phyloP scores from a whole-genome alignment of 2,888 invertebrate species.

The Carcina quercana region DNA sequence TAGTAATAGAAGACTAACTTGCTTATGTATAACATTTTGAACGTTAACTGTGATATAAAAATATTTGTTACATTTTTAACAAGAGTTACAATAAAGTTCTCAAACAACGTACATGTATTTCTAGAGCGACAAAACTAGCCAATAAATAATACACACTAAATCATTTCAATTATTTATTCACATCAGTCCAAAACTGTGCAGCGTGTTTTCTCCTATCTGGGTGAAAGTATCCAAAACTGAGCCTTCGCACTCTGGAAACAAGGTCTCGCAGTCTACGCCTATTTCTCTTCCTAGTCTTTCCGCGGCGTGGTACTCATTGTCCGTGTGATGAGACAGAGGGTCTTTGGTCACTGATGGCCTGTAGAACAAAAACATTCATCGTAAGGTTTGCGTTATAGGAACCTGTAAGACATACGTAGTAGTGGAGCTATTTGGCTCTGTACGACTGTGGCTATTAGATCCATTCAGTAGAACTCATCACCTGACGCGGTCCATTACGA shows the following conservation, averaged over 20 bases:
- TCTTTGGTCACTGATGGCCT: slow-evolving; percentile 84
- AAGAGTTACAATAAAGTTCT: too few relatives aligned
- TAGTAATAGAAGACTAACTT: too few relatives aligned
- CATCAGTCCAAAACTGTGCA: slow-evolving; percentile 55
- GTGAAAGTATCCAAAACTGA: slow-evolving; percentile 76
- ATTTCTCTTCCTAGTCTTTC: slow-evolving; percentile 77
- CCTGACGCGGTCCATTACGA: too few relatives aligned
- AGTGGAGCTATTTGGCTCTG: too few relatives aligned
- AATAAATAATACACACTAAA: background rate
- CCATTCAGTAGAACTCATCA: too few relatives aligned
- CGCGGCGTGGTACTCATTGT: slow-evolving; percentile 83
- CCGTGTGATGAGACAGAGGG: slow-evolving; percentile 75
- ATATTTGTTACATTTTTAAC: too few relatives aligned
- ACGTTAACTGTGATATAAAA: too few relatives aligned
- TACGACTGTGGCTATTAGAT: too few relatives aligned
- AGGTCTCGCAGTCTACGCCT: slow-evolving; percentile 65
- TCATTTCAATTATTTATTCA: slow-evolving; percentile 14
- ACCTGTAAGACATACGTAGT: too few relatives aligned
- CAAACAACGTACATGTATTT: too few relatives aligned
- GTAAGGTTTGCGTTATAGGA: background rate
- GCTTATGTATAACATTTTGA: too few relatives aligned
- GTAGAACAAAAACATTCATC: slow-evolving; percentile 7
- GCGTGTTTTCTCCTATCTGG: slow-evolving; percentile 56
- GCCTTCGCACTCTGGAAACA: slow-evolving; percentile 78
- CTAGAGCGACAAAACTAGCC: too few relatives aligned